Percentiles rank a stretch among this genome's conserved stretches.
Evolutionary conservation across 2,113 vertebrate genomes (phyloP).

Genomic region (Rhipidura dahli): DNA sequence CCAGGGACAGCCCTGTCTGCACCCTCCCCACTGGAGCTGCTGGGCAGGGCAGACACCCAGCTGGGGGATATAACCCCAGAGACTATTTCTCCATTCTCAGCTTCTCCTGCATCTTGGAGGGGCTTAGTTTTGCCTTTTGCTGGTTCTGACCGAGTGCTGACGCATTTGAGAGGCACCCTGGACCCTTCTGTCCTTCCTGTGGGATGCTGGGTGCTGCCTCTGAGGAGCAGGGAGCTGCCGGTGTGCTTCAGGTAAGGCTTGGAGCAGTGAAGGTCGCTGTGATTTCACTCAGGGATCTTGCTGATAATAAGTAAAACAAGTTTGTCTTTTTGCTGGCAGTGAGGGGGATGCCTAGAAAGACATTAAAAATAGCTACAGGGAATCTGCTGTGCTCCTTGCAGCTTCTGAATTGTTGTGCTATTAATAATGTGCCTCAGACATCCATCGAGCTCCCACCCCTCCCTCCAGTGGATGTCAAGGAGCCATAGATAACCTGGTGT

Average conservation of each 20-base stretch:
- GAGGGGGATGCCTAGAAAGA: background rate
- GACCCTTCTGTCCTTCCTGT: fast-evolving
- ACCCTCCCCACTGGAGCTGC: background rate
- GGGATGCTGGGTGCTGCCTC: background rate
- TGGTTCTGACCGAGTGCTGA: fast-evolving
- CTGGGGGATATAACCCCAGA: background rate
- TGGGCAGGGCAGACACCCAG: background rate
- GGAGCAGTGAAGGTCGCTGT: background rate
- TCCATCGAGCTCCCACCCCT: fast-evolving
- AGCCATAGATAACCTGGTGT: fast-evolving
- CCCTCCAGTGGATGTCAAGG: background rate
- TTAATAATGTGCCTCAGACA: background rate
- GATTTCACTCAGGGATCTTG: background rate
- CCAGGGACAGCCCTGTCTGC: background rate
- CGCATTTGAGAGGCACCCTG: fast-evolving
- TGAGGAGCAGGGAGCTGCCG: background rate
- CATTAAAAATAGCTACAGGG: background rate
- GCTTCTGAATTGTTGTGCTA: background rate
- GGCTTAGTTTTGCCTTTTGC: fast-evolving
- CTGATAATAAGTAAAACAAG: background rate
- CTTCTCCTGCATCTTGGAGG: background rate
- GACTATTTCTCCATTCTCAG: background rate
- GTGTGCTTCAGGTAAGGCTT: background rate
- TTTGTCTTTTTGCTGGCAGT: background rate
- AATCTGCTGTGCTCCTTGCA: background rate